phyloP scores from a whole-genome alignment of 2,113 vertebrate species.

The Typhlomys cinereus region DNA sequence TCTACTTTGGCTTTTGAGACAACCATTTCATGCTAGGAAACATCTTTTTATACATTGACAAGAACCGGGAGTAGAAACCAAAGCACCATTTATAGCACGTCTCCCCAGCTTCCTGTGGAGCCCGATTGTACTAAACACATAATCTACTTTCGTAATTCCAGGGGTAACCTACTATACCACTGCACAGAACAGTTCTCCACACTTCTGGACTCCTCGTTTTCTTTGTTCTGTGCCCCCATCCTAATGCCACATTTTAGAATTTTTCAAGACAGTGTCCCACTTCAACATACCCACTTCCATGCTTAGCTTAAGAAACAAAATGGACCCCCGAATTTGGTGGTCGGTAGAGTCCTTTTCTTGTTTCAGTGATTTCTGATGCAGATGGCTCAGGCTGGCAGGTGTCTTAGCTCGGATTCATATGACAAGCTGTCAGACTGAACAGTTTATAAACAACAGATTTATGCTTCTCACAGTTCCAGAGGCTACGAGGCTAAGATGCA shows the following conservation, averaged over 20 bases:
- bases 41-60: neutral
- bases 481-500: neutral
- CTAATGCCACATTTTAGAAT: neutral
- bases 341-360: neutral
- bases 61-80: neutral
- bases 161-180: neutral
- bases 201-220: neutral
- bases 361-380: neutral
- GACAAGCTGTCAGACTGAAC: neutral
- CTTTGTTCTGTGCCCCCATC: neutral
- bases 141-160: neutral
- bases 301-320: neutral
- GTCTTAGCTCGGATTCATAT: neutral
- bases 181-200: neutral
- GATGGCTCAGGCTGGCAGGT: neutral
- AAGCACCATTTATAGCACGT: neutral
- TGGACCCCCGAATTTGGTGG: neutral
- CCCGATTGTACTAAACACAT: neutral
- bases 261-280: neutral
- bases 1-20: neutral
- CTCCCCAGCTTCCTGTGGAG: neutral
- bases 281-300: neutral
- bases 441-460: neutral
- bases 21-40: neutral
- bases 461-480: neutral